Evolutionary conservation across 2,113 vertebrate genomes (phyloP), one percentile per base, ranked within the genome.

Genomic region (Otis tarda): DNA sequence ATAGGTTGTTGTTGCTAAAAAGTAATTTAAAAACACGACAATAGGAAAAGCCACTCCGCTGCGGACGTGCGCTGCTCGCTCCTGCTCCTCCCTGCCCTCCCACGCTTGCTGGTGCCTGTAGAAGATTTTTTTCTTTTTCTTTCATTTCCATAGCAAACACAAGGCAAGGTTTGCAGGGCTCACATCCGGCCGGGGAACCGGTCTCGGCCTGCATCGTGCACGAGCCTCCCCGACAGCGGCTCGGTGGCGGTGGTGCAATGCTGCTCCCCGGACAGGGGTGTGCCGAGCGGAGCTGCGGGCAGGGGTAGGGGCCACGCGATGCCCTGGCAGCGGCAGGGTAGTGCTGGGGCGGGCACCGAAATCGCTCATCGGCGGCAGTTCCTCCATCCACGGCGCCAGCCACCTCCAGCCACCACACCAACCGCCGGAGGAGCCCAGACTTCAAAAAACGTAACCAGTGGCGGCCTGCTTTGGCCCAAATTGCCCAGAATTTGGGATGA

Each of bases 101-200:
- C 2, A 53, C 6, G 13, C 49, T 21, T 35, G 25, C 52, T 74
- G 22, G 27, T 27, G 16, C 43, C 53, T 4, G 12, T 1, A 61
- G 43, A 82, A 52, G 31, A 13, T 8, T 37, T 76, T 43, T 53
- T n/a, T 21, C 4, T 43, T 53, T n/a, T 21, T 4, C 53, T 50
- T 67, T 50, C 37, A 67, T 75, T 52, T 52, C 78, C 37, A 37
- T 4, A 18, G 35, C 20, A 16, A 57, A 67, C 0, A 9, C 82
- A 22, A 7, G 67, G 60, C 37, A 19, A 53, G 60, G 19, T 65
- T 37, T 60, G 12, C 69, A 55, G 15, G 12, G n/a, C 65, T 71
- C n/a, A 0, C 37, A 24, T 43, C 27, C 1, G 2, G 4, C 1
- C 14, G 33, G 53, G 74, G 49, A 31, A 6, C 12, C 1, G 3